Conservation (phyloP, 2,113 vertebrate genomes). For the Chitala chitala region DNA sequence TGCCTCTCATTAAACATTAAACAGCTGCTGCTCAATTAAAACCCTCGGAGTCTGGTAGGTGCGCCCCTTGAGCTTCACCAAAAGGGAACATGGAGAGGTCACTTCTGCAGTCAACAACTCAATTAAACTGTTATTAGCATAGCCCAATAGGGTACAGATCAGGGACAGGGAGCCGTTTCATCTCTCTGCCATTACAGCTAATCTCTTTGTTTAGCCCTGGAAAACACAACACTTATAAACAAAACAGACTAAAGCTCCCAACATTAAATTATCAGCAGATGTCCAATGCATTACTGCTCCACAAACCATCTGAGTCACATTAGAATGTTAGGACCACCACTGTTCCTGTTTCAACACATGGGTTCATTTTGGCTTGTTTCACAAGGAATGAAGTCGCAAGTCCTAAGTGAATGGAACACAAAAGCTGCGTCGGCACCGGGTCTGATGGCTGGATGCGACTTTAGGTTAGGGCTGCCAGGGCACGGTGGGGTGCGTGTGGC, state of each 20-base stretch:
- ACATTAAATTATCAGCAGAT: no score
- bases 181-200: background rate
- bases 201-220: conserved; percentile 4
- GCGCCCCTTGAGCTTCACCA: background rate
- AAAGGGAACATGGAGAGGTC: background rate
- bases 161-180: background rate
- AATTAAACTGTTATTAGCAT: conserved; percentile 8
- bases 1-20: background rate
- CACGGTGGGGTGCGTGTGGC: no score
- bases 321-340: no score
- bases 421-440: no score
- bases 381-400: no score
- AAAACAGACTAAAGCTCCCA: background rate
- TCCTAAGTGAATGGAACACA: no score
- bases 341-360: no score
- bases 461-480: no score
- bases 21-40: background rate
- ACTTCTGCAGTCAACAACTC: conserved; percentile 4
- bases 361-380: no score
- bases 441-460: no score
- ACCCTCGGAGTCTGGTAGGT: background rate
- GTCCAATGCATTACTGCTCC: no score
- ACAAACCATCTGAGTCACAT: no score
- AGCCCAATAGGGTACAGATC: background rate
- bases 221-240: background rate